Conservation (phyloP, 1,140 invertebrate genomes). For the Bathynomus jamesi region DNA sequence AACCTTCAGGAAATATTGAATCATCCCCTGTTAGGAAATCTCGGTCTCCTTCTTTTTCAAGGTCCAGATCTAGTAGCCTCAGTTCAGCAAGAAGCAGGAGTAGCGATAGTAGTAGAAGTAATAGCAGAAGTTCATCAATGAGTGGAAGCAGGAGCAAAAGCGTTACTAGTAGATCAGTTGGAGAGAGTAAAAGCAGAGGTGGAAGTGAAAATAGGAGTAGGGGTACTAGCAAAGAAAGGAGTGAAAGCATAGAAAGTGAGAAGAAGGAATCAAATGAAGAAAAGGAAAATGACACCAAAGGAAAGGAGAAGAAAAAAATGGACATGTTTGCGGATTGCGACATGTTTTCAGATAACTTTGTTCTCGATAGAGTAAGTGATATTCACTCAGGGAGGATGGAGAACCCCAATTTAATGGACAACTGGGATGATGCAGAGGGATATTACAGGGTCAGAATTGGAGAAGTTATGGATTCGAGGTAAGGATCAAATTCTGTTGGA, state of each 20-base stretch:
- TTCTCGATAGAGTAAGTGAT: slow-evolving; percentile 27
- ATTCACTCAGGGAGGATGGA: slow-evolving; percentile 49
- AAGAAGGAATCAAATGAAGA: slow-evolving; percentile 37
- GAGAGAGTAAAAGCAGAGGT: slow-evolving; percentile 31
- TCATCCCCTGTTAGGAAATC: neutral
- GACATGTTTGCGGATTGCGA: slow-evolving; percentile 29
- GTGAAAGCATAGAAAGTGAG: slow-evolving; percentile 40
- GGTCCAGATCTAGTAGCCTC: neutral
- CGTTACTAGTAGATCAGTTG: slow-evolving; percentile 43
- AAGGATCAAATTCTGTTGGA: neutral
- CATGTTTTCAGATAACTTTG: slow-evolving; percentile 36
- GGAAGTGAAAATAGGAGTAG: slow-evolving; percentile 41
- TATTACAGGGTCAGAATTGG: slow-evolving; percentile 95
- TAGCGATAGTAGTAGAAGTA: neutral
- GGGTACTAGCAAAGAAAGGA: slow-evolving; percentile 36
- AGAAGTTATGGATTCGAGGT: slow-evolving; percentile 59
- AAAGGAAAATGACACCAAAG: slow-evolving; percentile 13
- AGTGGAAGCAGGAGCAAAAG: slow-evolving; percentile 18
- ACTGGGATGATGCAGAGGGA: slow-evolving; percentile 99
- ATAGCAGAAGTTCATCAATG: slow-evolving; percentile 1
- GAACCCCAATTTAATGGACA: slow-evolving; percentile 89
- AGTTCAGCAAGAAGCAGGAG: neutral
- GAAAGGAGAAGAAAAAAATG: slow-evolving; percentile 14
- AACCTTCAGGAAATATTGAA: no score
- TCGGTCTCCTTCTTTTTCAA: neutral